Base-by-base conservation (phyloP, 2,797 vertebrate species). In the Crenuchus spilurus region DNA sequence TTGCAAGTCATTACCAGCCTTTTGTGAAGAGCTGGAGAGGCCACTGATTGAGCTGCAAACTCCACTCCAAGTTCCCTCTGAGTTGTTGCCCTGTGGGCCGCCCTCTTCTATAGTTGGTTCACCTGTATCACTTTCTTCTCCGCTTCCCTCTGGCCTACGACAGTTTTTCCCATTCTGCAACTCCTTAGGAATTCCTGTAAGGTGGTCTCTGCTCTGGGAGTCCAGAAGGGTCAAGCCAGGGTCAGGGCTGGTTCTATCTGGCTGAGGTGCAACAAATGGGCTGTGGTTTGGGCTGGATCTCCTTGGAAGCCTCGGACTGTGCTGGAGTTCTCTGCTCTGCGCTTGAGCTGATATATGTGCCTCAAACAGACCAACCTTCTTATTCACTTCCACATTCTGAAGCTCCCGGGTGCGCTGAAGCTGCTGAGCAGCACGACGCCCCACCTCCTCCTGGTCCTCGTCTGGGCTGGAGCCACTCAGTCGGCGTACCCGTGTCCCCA, bases 281-380 rank as follows among this genome's bases (percentile, higher is more conserved):
- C 39, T 73, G n/a, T 16, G 79, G 64, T 54, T 35, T 20, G 69
- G 80, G 41, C 80, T 65, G 0, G 85, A 75, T 4, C 91, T 90
- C 42, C 94, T 88, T 2, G 88, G 83, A 6, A 85, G 65, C 20
- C 90, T 90, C 4, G 97, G 96, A 83, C 95, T 97, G 33, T 89
- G 92, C 5, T 93, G 94, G 0, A 84, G 87, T 68, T 90, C 94
- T 24, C 79, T 88, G 14, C 80, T 92, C 41, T 92, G 93, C 0
- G 93, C 95, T 88, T 95, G 95, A 74, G 89, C 84, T 1, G 92
- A 94, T 86, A 98, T 98, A 71, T 96, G 96, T 0, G 96, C 94
- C 88, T 99, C 97, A 2, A 98, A 98, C 70, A 97, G 91, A 76
- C 90, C 95, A 84, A 97, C 96, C 85, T 94, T 93, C 86, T 93